A percentile compares a stretch with the other conserved stretches of the same genome.
Conservation (phyloP, 2,797 vertebrate genomes). For the Lutra lutra region DNA sequence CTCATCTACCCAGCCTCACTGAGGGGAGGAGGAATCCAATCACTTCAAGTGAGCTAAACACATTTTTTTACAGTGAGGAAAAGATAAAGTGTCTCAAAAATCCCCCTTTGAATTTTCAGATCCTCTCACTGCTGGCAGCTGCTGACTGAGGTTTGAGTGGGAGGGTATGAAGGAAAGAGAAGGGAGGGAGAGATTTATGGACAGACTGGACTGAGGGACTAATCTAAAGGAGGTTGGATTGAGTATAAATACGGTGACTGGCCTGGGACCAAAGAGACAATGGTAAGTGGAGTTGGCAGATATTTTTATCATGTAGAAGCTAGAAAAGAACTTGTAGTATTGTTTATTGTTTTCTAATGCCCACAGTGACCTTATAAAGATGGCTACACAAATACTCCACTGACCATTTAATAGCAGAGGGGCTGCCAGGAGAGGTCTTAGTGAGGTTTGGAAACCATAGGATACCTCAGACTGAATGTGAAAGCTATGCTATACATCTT, state of each 20-base stretch:
- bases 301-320: neutral
- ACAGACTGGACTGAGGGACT: neutral
- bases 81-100: conserved; percentile 40
- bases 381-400: neutral
- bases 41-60: conserved; percentile 38
- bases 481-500: neutral
- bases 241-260: neutral
- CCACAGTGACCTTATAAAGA: neutral
- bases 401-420: neutral
- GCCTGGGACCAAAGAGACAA: neutral
- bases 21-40: conserved; percentile 20
- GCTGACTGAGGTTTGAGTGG: neutral
- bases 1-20: neutral
- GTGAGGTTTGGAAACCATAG: neutral
- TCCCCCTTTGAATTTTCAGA: conserved; percentile 19
- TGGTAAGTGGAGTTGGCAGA: neutral
- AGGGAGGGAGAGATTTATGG: neutral
- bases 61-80: conserved; percentile 32
- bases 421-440: neutral
- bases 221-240: neutral
- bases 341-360: conserved; percentile 20
- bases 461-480: neutral
- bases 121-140: neutral
- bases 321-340: neutral
- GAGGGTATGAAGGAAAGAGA: neutral